Percentiles rank a stretch among this genome's conserved stretches.
These are phyloP conservation scores for Cossypha heuglini DNA, from an alignment of 2,797 vertebrate genomes.

Conservation along the genomic window DNA sequence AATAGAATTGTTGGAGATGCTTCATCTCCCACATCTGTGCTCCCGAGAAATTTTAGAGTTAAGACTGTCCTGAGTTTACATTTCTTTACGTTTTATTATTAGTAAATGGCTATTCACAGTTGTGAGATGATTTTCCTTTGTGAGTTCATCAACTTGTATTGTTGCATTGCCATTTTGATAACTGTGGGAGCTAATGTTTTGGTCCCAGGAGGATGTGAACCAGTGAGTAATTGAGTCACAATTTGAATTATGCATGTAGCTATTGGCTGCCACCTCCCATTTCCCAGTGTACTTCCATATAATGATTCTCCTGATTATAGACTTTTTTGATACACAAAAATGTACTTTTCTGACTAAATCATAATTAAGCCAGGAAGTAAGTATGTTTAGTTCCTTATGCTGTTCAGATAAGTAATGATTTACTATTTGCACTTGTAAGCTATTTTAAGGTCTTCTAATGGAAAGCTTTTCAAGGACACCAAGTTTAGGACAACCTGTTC, in stretches of 20 bases:
- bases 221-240: constrained; percentile 46
- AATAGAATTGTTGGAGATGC: neutral
- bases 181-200: neutral
- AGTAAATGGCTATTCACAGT: constrained; percentile 31
- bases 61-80: constrained; percentile 4
- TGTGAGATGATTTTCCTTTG: constrained; percentile 39
- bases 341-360: neutral
- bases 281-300: constrained; percentile 5
- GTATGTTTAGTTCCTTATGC: neutral
- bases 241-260: constrained; percentile 38
- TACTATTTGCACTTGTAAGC: constrained; percentile 16
- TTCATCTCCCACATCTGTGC: neutral
- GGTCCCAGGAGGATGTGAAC: constrained; percentile 32
- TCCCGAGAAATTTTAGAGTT: neutral
- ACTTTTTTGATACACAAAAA: constrained; percentile 33
- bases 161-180: constrained; percentile 22
- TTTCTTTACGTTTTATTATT: constrained; percentile 28
- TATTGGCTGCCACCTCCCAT: constrained; percentile 16
- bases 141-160: constrained; percentile 47
- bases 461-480: constrained; percentile 13
- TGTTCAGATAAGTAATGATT: neutral
- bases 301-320: constrained; percentile 31
- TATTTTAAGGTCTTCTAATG: neutral
- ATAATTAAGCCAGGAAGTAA: constrained; percentile 36
- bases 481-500: neutral